Conservation (phyloP, 2,113 vertebrate species). For the Daphoenositta chrysoptera region DNA sequence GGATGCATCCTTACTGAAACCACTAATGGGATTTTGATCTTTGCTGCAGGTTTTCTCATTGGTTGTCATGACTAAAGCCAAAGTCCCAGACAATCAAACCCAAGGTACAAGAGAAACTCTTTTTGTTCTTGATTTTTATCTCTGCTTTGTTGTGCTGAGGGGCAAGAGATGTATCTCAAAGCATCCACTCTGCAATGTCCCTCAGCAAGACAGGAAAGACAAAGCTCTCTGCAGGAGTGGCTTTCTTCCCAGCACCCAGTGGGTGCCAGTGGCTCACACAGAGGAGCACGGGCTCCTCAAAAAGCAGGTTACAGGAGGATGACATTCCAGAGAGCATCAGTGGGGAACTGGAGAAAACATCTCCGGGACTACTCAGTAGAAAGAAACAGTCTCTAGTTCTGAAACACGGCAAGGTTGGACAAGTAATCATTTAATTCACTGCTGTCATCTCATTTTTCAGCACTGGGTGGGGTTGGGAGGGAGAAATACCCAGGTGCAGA, state of each 20-base stretch:
- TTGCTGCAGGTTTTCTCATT: neutral
- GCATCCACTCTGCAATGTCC: neutral
- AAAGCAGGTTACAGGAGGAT: neutral
- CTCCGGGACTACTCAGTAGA: accelerated
- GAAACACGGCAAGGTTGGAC: neutral
- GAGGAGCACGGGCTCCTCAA: neutral
- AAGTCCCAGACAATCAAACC: neutral
- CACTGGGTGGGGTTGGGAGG: neutral
- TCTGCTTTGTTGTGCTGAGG: neutral
- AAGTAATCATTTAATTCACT: neutral
- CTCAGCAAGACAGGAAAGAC: neutral
- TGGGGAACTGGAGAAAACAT: neutral
- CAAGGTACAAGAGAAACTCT: neutral
- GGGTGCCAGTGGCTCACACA: neutral
- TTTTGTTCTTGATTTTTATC: neutral
- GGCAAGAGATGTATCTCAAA: neutral
- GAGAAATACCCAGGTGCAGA: neutral
- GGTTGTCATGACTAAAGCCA: neutral
- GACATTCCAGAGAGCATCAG: neutral
- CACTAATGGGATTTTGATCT: neutral
- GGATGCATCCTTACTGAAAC: neutral
- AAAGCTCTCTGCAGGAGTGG: neutral
- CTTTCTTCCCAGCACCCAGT: neutral
- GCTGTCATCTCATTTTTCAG: neutral
- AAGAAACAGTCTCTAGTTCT: neutral